These are phyloP conservation scores for Psittacula echo DNA, from an alignment of 2,797 vertebrate genomes.

Conservation along the genomic window DNA sequence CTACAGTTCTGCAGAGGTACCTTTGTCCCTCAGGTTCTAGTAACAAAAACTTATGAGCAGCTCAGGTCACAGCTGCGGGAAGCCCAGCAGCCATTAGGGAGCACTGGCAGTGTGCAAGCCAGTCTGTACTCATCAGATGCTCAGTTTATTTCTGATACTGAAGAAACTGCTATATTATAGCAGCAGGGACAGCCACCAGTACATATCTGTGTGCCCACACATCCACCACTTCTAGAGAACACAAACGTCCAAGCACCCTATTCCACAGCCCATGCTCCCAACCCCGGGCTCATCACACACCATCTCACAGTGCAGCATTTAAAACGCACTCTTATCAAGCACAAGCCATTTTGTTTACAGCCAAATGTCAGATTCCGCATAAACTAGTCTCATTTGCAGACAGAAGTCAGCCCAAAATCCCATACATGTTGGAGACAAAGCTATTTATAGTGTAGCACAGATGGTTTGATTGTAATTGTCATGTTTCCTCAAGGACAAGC, in stretches of 20 bases:
- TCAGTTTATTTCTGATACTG: neutral
- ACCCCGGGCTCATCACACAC: neutral
- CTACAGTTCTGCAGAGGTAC: neutral
- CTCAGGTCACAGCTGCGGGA: neutral
- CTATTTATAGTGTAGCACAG: conserved; percentile 52
- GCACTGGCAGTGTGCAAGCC: neutral
- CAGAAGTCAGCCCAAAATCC: conserved; percentile 33
- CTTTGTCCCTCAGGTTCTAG: neutral
- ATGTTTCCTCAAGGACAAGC: conserved; percentile 42
- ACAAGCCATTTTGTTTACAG: conserved; percentile 34
- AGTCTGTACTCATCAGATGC: neutral
- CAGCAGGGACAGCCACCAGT: neutral
- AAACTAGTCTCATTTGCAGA: conserved; percentile 40
- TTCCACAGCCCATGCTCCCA: neutral
- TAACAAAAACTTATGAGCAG: neutral
- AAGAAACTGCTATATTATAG: neutral
- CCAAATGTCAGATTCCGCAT: conserved; percentile 18
- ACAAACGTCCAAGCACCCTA: neutral
- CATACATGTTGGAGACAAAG: conserved; percentile 15
- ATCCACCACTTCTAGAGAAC: neutral
- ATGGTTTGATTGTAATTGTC: conserved; percentile 26
- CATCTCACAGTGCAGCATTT: neutral
- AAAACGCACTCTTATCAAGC: neutral
- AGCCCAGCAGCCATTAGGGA: neutral
- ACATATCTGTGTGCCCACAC: neutral